Percentiles rank a stretch among this genome's conserved stretches.
phyloP scores from a whole-genome alignment of 2,888 invertebrate species.

The Standfussiana lucernea region DNA sequence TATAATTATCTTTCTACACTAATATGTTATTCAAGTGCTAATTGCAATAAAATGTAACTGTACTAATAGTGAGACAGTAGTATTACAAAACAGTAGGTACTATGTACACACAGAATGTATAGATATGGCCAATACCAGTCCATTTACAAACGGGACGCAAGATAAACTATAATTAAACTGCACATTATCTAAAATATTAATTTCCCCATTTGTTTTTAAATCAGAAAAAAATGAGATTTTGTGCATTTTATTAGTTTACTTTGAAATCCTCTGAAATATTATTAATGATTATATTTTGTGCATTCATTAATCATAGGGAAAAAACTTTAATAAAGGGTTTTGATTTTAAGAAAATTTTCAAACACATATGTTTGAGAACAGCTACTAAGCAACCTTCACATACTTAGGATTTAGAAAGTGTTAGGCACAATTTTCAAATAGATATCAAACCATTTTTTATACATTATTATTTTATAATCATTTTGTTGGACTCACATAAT shows the following conservation, averaged over 20 bases:
- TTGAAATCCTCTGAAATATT: background rate
- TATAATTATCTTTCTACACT: background rate
- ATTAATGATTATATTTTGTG: background rate
- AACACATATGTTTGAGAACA: constrained; percentile 17
- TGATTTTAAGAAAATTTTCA: background rate
- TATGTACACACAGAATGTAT: background rate
- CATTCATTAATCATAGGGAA: background rate
- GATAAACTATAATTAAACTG: constrained; percentile 55
- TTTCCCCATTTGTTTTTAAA: background rate
- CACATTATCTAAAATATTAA: no score
- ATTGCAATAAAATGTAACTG: background rate
- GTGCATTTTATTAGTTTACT: background rate
- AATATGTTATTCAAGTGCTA: constrained; percentile 10
- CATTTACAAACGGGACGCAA: constrained; percentile 29
- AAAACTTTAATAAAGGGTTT: background rate
- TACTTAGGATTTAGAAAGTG: constrained; percentile 37
- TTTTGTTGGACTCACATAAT: background rate
- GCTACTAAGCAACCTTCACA: constrained; percentile 9
- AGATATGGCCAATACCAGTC: constrained; percentile 3
- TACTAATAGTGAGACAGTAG: background rate
- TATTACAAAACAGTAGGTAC: constrained; percentile 4
- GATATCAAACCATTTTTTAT: background rate
- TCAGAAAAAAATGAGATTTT: background rate
- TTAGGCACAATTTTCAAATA: background rate
- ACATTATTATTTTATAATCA: background rate